Evolutionary conservation across 2,797 vertebrate species (phyloP), one percentile per base, ranked within the genome.

Genomic region (Saxicola maurus): DNA sequence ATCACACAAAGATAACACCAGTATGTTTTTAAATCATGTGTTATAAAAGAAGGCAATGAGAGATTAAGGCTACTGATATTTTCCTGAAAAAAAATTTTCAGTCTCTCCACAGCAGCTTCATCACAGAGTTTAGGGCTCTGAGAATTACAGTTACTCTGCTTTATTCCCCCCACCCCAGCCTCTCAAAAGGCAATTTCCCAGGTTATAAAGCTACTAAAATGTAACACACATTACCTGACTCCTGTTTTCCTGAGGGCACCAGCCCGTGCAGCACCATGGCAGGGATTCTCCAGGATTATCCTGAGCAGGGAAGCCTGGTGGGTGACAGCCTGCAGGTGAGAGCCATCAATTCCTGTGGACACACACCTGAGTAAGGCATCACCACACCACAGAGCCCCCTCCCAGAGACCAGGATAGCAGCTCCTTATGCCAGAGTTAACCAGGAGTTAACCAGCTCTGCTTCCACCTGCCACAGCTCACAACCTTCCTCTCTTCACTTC

Each of bases 321-420:
- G 10, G 17, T 3, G 9, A 45, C 4, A 31, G 42, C 13, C 45
- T 21, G 7, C 24, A n/a, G n/a, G 18, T 31, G 49, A 19, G 23
- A 31, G 0, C 23, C 21, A 38, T 80, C 17, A 1, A 6, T 49
- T n/a, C 52, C 9, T 1, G 0, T 8, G 31, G 37, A 12, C 31
- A 24, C 37, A 5, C 2, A 0, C 6, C 25, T 2, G 1, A 33
- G 1, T 0, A 5, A 40, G 12, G 0, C 46, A 35, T 2, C 19
- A 7, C 8, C 20, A 4, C n/a, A 37, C 13, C 43, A 35, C 8
- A 20, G 6, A 62, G 0, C 0, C 25, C 16, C 28, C 23, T 52
- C 25, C 33, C 7, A 8, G 16, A 33, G 24, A 8, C 7, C 19
- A 55, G 9, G 5, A 13, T 5, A 3, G 8, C 3, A 31, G 0